A percentile compares a stretch with the other conserved stretches of the same genome.
phyloP scores from a whole-genome alignment of 2,888 invertebrate genomes.

The Aphrophora alni region DNA sequence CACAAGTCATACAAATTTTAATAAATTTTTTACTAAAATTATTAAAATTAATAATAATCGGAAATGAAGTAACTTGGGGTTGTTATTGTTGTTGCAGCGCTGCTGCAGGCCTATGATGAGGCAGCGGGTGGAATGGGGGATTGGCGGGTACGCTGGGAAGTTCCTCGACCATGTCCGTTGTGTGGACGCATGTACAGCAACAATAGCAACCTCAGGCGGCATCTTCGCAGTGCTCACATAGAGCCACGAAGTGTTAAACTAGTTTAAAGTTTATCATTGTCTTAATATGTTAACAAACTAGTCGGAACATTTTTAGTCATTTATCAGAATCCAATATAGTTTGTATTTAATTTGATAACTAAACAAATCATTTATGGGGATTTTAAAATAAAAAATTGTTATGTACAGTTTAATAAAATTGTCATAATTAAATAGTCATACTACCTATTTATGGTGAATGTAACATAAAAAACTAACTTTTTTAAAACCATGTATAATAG shows the following conservation, averaged over 20 bases:
- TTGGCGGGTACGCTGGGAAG: constrained; percentile 10
- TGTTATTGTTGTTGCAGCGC: constrained; percentile 10
- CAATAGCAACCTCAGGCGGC: constrained; percentile 17
- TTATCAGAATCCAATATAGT: no score
- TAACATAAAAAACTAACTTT: no score
- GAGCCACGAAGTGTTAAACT: neutral
- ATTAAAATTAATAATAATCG: no score
- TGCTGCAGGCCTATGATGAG: constrained; percentile 16
- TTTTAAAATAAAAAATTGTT: no score
- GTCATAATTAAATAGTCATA: no score
- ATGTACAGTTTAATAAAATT: no score
- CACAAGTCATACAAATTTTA: no score
- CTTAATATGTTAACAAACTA: neutral
- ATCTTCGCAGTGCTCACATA: constrained; percentile 7
- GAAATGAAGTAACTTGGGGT: neutral
- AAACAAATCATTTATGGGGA: no score
- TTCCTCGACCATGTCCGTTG: constrained; percentile 4
- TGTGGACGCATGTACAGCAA: constrained; percentile 14
- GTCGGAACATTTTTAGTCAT: neutral
- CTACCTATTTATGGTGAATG: no score
- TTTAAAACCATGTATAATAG: no score
- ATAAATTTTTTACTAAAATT: no score
- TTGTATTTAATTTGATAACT: no score
- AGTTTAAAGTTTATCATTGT: neutral
- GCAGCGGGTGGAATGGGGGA: constrained; percentile 6